Percentiles rank a stretch among this genome's conserved stretches.
phyloP scores from a whole-genome alignment of 1,140 invertebrate species.

The Centruroides vittatus region DNA sequence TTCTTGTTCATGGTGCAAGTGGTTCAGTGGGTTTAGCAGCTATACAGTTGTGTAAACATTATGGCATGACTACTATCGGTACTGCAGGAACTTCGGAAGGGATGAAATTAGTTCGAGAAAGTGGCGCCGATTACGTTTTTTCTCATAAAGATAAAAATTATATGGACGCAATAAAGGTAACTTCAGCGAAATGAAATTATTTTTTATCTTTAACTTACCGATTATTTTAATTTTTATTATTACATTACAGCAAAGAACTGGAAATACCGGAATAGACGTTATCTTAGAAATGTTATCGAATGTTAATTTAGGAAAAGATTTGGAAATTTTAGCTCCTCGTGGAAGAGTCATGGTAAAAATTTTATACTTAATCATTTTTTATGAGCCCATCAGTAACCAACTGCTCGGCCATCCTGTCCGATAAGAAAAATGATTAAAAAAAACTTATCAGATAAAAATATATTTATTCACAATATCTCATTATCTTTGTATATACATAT shows the following conservation, averaged over 20 bases:
- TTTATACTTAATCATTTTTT: background rate
- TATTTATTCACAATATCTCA: no score
- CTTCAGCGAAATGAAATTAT: background rate
- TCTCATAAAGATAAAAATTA: slow-evolving; percentile 35
- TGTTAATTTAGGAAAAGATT: slow-evolving; percentile 38
- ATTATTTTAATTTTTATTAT: no score
- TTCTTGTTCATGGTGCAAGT: slow-evolving; percentile 46
- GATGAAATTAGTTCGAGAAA: slow-evolving; percentile 28
- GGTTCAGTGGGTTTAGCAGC: slow-evolving; percentile 44
- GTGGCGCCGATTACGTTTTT: slow-evolving; percentile 36
- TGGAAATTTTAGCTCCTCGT: slow-evolving; percentile 30
- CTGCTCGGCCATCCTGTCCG: no score
- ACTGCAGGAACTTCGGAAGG: slow-evolving; percentile 39
- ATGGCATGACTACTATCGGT: slow-evolving; percentile 31
- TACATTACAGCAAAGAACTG: slow-evolving; percentile 20
- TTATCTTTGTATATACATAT: no score
- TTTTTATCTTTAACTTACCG: background rate
- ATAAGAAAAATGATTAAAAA: no score
- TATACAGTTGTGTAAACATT: slow-evolving; percentile 37
- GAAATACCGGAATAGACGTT: slow-evolving; percentile 35
- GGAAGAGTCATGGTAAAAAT: slow-evolving; percentile 37
- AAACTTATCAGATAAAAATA: no score
- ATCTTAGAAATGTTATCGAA: slow-evolving; percentile 45
- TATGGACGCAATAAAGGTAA: slow-evolving; percentile 14
- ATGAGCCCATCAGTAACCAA: no score